Conservation (phyloP, 30 jellyfish, hydroid and myxozoan genomes). For the Cassiopea andromeda region DNA sequence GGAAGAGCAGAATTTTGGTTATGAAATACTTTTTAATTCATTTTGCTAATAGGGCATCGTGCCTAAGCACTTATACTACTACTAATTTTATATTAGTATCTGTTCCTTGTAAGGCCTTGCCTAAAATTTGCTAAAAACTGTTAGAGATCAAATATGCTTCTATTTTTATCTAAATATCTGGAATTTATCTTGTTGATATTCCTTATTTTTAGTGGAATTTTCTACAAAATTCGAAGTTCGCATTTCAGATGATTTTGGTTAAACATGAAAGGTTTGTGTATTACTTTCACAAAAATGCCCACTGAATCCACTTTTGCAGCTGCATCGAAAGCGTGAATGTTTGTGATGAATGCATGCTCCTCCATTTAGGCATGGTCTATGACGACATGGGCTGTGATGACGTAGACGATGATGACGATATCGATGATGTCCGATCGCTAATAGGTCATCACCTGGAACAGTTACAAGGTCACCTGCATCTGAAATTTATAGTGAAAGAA, state of each 20-base stretch:
- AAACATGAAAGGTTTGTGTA: neutral
- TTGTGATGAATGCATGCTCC: slow-evolving; percentile 75
- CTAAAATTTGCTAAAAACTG: too few relatives aligned
- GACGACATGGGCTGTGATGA: slow-evolving; percentile 79
- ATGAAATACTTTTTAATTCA: too few relatives aligned
- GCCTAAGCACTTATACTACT: too few relatives aligned
- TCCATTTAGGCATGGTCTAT: slow-evolving; percentile 85
- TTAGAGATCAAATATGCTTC: too few relatives aligned
- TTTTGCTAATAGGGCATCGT: too few relatives aligned
- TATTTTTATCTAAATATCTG: too few relatives aligned
- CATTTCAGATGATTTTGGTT: neutral
- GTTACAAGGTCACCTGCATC: neutral
- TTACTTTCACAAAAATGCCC: slow-evolving; percentile 98
- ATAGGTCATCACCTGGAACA: neutral
- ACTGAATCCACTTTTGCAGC: slow-evolving; percentile 77
- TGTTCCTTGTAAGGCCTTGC: too few relatives aligned
- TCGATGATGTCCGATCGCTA: slow-evolving; percentile 29
- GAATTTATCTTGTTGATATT: too few relatives aligned
- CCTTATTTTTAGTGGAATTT: too few relatives aligned
- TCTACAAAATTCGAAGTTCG: too few relatives aligned
- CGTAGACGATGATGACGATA: slow-evolving; percentile 31
- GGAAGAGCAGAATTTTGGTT: too few relatives aligned
- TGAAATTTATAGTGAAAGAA: neutral
- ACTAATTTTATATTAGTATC: too few relatives aligned
- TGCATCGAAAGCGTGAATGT: slow-evolving; percentile 74